Conservation (phyloP, 1,140 invertebrate species). For the Drosophila truncata region DNA sequence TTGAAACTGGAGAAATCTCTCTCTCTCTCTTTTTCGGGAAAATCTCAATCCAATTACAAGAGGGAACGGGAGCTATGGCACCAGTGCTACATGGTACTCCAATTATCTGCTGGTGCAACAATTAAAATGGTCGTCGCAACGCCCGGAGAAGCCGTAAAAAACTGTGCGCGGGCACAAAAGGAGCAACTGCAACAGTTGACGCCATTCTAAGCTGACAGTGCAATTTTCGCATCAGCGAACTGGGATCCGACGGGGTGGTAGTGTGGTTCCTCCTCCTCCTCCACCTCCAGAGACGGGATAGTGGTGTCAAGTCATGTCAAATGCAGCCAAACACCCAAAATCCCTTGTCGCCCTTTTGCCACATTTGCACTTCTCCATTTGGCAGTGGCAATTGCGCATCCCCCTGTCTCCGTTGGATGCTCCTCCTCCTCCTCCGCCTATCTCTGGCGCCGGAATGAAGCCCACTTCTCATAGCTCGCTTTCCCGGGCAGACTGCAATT, state of each 20-base stretch:
- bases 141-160: slow-evolving; percentile 51
- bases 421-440: neutral
- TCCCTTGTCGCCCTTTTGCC: slow-evolving; percentile 18
- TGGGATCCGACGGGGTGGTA: slow-evolving; percentile 1
- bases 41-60: slow-evolving; percentile 52
- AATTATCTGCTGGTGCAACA: slow-evolving; percentile 41
- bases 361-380: slow-evolving; percentile 44
- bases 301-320: slow-evolving; percentile 12
- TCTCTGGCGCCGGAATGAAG: neutral
- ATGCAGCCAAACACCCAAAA: slow-evolving; percentile 11
- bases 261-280: neutral
- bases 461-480: neutral
- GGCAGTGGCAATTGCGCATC: slow-evolving; percentile 32
- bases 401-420: too few relatives aligned
- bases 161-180: slow-evolving; percentile 19
- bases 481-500: slow-evolving; percentile 43
- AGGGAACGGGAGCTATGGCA: neutral
- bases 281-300: neutral
- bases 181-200: slow-evolving; percentile 52
- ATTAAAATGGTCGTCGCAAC: slow-evolving; percentile 29
- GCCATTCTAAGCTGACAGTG: slow-evolving; percentile 59
- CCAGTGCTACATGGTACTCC: slow-evolving; percentile 21
- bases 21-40: neutral
- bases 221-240: slow-evolving; percentile 63
- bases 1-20: slow-evolving; percentile 44